These are phyloP conservation scores for Burhinus bistriatus DNA, from an alignment of 2,113 vertebrate genomes.

Conservation along the genomic window DNA sequence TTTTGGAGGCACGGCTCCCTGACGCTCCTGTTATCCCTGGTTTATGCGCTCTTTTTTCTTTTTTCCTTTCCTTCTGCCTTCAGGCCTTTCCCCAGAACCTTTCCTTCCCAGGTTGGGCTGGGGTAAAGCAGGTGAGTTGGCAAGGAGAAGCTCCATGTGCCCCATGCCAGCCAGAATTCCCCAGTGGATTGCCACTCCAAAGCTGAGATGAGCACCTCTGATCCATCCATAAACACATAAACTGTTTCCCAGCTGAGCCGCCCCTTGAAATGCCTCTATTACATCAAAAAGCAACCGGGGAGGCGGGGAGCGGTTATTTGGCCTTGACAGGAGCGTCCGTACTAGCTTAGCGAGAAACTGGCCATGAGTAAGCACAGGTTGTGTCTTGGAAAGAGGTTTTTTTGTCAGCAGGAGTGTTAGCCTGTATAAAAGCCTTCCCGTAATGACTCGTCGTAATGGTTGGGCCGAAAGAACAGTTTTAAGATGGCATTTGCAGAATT, in stretches of 20 bases:
- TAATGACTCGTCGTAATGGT: fast-evolving
- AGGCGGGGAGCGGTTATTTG: background rate
- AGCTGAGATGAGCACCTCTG: background rate
- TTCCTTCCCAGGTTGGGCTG: background rate
- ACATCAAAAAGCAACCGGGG: background rate
- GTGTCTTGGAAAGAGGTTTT: background rate
- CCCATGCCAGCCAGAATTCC: background rate
- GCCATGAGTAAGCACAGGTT: too few relatives aligned
- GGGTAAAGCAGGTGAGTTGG: background rate
- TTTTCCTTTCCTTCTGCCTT: background rate
- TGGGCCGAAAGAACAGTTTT: background rate
- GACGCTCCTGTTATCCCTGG: fast-evolving
- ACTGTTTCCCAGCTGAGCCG: background rate
- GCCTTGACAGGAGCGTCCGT: background rate
- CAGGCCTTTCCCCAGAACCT: background rate
- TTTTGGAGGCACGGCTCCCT: fast-evolving
- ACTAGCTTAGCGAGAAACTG: background rate
- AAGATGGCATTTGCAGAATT: background rate
- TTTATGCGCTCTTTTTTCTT: fast-evolving
- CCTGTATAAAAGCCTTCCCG: background rate
- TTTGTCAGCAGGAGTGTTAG: background rate
- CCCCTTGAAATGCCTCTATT: too few relatives aligned
- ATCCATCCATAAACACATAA: background rate
- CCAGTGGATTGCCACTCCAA: background rate
- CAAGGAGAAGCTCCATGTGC: background rate